Percentiles rank a stretch among this genome's conserved stretches.
Conservation (phyloP, 2,888 invertebrate species). For the Eremobia ochroleuca region DNA sequence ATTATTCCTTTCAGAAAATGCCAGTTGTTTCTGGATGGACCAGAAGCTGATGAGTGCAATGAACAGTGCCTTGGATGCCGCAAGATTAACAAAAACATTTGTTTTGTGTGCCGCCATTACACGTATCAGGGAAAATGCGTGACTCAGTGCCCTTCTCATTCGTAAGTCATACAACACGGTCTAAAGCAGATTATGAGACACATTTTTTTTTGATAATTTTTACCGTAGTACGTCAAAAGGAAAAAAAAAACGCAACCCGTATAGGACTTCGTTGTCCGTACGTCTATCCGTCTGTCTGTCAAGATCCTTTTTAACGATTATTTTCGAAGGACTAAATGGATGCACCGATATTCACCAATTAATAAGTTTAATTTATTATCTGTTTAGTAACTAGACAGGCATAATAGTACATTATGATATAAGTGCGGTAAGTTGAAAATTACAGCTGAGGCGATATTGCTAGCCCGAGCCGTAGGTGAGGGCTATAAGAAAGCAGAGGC, state of each 20-base stretch:
- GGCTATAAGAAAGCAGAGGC: too few species aligned
- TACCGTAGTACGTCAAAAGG: not conserved
- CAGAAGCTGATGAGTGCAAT: constrained; percentile 92
- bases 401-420: too few species aligned
- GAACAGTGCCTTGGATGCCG: constrained; percentile 96
- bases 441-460: too few species aligned
- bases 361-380: not conserved
- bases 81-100: constrained; percentile 87
- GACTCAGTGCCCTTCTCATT: constrained; percentile 92
- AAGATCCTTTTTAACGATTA: not conserved
- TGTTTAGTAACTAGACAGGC: not conserved
- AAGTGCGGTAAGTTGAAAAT: too few species aligned
- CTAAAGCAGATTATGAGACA: too few species aligned
- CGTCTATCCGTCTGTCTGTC: not conserved
- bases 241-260: not conserved
- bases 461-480: too few species aligned
- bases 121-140: constrained; percentile 91
- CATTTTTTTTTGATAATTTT: not conserved
- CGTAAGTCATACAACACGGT: constrained; percentile 86
- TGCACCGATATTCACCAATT: not conserved
- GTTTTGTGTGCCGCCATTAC: constrained; percentile 93
- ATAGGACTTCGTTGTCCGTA: not conserved
- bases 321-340: not conserved
- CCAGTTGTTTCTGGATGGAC: constrained; percentile 85
- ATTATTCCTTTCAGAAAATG: constrained; percentile 82